A percentile compares a stretch with the other conserved stretches of the same genome.
phyloP scores from a whole-genome alignment of 2,797 vertebrate species.

The Ibycter americanus region DNA sequence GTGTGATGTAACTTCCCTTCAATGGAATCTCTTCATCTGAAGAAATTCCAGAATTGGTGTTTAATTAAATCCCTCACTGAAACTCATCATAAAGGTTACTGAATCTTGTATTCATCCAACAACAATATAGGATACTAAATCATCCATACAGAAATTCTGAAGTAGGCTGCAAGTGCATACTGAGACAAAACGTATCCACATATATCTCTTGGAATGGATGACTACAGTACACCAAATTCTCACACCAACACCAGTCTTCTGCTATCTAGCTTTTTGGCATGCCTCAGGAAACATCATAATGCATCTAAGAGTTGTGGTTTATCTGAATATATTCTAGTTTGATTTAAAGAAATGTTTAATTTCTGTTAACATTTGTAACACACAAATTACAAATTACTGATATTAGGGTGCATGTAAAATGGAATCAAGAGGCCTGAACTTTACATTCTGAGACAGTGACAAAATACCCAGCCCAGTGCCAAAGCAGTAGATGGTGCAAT shows the following conservation, averaged over 20 bases:
- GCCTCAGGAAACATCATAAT: not conserved
- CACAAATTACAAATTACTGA: not conserved
- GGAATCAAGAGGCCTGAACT: not conserved
- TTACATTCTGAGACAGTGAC: not conserved
- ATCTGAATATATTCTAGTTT: not conserved
- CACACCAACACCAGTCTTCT: not conserved
- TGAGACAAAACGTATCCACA: not conserved
- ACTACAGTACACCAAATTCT: not conserved
- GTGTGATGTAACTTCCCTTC: not conserved
- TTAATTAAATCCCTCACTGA: slow-evolving; percentile 8
- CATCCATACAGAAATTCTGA: not conserved
- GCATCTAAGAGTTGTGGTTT: not conserved
- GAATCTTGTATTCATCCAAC: not conserved
- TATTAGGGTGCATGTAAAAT: not conserved
- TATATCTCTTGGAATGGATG: not conserved
- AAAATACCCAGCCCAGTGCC: not conserved
- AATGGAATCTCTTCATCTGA: not conserved
- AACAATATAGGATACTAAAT: not conserved
- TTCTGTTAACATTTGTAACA: not conserved
- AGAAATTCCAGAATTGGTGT: not conserved
- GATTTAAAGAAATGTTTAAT: not conserved
- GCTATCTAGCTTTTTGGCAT: not conserved
- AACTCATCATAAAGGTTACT: not conserved
- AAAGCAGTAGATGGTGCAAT: not conserved
- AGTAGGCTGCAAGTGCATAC: not conserved